Base-by-base conservation (phyloP, 2,797 vertebrate genomes). In the Girardinus metallicus region DNA sequence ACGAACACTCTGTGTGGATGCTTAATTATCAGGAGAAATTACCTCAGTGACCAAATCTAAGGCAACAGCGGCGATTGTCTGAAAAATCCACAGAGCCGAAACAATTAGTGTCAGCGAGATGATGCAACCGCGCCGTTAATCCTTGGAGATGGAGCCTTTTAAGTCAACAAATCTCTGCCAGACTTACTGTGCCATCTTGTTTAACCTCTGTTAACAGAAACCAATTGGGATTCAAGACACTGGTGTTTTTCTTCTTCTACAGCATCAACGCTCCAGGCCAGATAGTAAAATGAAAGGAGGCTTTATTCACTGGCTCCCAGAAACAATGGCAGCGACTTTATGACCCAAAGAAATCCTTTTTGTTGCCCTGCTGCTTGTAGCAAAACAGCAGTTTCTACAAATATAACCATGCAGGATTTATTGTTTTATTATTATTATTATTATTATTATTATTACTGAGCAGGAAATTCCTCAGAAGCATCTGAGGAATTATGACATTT, bases 1-100 rank as follows among this genome's bases (percentile, higher is more conserved):
- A 21, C 53, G 74, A 23, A 76, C 29, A 1, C 55, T 82, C 39
- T 47, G 51, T 77, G 51, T 79, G 84, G 76, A 94, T 95, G 90
- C 88, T 96, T 95, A 79, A 89, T 91, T 84, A 92, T 82, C 55
- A 70, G 86, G 83, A 82, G 88, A 78, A 88, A 94, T 93, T 94
- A 84, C 93, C 95, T 86, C 91, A 95, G 96, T 90, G 93, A 96
- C 95, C 85, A 95, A 73, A 87, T 91, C 94, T 96, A 86, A 92
- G 95, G 95, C 93, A 95, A 96, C 94, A 77, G 81, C 76, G 1
- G 85, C 41, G 77, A 77, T 78, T 60, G 88, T 88, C 76, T 84
- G 11, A 96, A 94, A 92, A 77, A 95, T 96, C 91, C 94, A 81
- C 83, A 53, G 82, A 46, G 73, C 70, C 36, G 2, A 86, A 80